phyloP scores from a whole-genome alignment of 2,797 vertebrate genomes.

The Peromyscus melanophrys region DNA sequence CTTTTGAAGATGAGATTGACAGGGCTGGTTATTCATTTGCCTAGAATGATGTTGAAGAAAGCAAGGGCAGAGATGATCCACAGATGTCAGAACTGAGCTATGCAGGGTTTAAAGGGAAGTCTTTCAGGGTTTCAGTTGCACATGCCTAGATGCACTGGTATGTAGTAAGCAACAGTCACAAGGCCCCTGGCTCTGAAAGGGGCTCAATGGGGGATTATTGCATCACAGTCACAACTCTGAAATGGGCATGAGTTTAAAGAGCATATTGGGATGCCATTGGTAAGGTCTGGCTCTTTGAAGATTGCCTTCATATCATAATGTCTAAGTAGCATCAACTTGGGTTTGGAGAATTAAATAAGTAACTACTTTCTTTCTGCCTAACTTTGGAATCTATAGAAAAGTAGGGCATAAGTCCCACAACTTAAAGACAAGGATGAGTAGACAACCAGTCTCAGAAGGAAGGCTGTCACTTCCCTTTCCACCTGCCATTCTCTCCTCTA shows the following conservation, averaged over 20 bases:
- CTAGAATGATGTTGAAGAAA: not conserved
- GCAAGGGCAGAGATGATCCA: not conserved
- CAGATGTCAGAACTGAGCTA: not conserved
- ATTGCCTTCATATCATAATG: not conserved
- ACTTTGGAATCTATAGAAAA: constrained; percentile 31
- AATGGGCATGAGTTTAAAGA: not conserved
- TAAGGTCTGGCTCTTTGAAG: not conserved
- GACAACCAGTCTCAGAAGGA: not conserved
- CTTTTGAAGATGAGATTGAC: constrained; percentile 27
- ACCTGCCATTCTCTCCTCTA: not conserved
- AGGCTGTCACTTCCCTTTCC: no score
- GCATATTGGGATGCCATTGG: not conserved
- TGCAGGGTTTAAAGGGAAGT: not conserved
- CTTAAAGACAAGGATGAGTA: not conserved
- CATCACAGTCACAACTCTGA: not conserved
- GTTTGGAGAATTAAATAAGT: not conserved
- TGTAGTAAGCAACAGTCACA: not conserved
- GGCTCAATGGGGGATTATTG: not conserved
- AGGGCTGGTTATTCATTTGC: not conserved
- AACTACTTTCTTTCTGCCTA: not conserved
- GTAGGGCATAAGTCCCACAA: not conserved
- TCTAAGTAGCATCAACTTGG: not conserved
- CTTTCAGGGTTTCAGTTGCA: not conserved
- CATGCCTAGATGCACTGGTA: not conserved
- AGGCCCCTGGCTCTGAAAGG: not conserved